These are phyloP conservation scores for Spondyliosoma cantharus DNA, from an alignment of 2,797 vertebrate species.

Conservation along the genomic window DNA sequence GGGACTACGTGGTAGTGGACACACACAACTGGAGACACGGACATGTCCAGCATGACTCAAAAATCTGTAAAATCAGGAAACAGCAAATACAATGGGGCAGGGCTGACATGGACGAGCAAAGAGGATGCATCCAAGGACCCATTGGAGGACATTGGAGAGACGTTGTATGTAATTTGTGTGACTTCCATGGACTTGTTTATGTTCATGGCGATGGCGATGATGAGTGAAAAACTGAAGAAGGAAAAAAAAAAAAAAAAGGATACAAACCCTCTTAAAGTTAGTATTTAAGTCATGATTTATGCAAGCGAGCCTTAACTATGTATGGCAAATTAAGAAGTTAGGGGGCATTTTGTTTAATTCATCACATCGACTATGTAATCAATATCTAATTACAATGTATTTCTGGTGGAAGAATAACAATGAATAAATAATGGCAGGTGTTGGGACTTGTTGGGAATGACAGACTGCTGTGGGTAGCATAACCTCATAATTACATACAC, in stretches of 20 bases:
- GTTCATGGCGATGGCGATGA: slow-evolving; percentile 63
- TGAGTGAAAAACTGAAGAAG: slow-evolving; percentile 59
- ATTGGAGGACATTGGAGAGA: slow-evolving; percentile 67
- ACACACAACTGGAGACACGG: slow-evolving; percentile 87
- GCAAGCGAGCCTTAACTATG: slow-evolving; percentile 64
- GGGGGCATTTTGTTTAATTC: slow-evolving; percentile 84
- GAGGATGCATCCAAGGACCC: slow-evolving; percentile 88
- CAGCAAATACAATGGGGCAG: slow-evolving; percentile 83
- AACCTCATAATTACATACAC: slow-evolving; percentile 87
- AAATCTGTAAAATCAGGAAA: slow-evolving; percentile 82
- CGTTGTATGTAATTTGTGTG: slow-evolving; percentile 80
- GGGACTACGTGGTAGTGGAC: slow-evolving; percentile 86
- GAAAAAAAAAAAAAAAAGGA: slow-evolving; percentile 55
- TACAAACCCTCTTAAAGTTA: slow-evolving; percentile 49
- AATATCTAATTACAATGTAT: slow-evolving; percentile 86
- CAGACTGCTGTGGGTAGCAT: slow-evolving; percentile 77
- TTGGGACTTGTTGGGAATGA: slow-evolving; percentile 76
- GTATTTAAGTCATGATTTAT: slow-evolving; percentile 68
- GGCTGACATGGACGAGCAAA: slow-evolving; percentile 88
- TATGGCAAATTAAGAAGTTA: slow-evolving; percentile 75
- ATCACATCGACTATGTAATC: slow-evolving; percentile 84
- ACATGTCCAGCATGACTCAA: slow-evolving; percentile 85
- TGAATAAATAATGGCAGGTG: slow-evolving; percentile 84
- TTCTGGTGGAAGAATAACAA: slow-evolving; percentile 85
- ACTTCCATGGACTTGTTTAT: slow-evolving; percentile 67